A percentile compares a stretch with the other conserved stretches of the same genome.
These are phyloP conservation scores for Meta bourneti DNA, from an alignment of 2,888 invertebrate genomes.

Conservation along the genomic window DNA sequence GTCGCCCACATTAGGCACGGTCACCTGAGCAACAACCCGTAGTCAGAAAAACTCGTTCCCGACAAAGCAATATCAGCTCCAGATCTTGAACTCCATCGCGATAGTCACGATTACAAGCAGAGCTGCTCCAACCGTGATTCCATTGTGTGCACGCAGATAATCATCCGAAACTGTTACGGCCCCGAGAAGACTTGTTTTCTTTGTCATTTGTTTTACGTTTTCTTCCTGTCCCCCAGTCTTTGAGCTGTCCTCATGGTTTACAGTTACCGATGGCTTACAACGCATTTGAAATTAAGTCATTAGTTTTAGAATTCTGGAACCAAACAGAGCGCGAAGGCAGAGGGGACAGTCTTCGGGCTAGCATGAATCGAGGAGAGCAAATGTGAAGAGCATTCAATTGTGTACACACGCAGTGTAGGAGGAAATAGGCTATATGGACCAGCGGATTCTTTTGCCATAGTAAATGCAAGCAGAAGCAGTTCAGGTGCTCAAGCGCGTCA, in stretches of 20 bases:
- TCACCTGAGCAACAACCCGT: neutral
- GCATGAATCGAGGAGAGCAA: no score
- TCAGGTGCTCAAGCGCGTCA: no score
- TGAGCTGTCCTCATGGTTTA: neutral
- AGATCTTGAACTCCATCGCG: neutral
- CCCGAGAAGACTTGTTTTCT: neutral
- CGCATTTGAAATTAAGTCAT: neutral
- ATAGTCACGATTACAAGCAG: constrained; percentile 40
- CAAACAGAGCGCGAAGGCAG: constrained; percentile 8
- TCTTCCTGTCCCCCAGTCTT: neutral
- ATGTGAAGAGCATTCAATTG: neutral
- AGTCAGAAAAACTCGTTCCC: constrained; percentile 23
- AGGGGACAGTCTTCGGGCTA: neutral
- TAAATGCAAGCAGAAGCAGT: no score
- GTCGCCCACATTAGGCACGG: neutral
- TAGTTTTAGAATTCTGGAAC: neutral
- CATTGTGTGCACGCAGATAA: constrained; percentile 32
- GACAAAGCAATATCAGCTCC: neutral
- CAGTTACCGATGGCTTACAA: constrained; percentile 8
- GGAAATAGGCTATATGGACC: neutral
- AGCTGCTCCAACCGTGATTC: constrained; percentile 35
- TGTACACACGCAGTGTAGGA: neutral
- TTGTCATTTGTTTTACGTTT: neutral
- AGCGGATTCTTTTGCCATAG: neutral
- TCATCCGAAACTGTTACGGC: constrained; percentile 18